phyloP scores from a whole-genome alignment of 2,113 vertebrate species.

The Gymnobelideus leadbeateri region DNA sequence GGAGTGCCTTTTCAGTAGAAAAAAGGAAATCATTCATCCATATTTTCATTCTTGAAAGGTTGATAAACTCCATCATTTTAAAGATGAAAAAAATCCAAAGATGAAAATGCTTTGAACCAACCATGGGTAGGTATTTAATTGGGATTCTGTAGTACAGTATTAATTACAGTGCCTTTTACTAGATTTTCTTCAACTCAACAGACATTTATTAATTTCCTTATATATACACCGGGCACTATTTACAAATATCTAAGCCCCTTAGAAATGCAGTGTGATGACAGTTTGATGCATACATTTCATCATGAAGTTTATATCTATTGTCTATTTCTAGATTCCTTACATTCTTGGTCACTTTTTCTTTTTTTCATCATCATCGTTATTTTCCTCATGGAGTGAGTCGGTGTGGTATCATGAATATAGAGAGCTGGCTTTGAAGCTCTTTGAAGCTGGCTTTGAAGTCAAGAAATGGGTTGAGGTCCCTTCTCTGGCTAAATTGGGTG shows the following conservation, averaged over 20 bases:
- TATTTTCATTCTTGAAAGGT: constrained; percentile 26
- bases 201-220: neutral
- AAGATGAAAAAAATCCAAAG: neutral
- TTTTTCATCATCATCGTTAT: neutral
- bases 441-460: neutral
- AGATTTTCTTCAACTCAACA: neutral
- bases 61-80: neutral
- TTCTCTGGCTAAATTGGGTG: neutral
- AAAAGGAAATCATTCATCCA: constrained; percentile 27
- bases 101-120: neutral
- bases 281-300: constrained; percentile 45
- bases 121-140: neutral
- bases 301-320: constrained; percentile 42
- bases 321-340: constrained; percentile 29
- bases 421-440: neutral
- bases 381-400: neutral
- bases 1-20: constrained; percentile 49
- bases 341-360: constrained; percentile 2
- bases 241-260: neutral
- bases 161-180: neutral
- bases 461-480: neutral
- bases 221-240: neutral
- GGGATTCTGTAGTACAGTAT: neutral
- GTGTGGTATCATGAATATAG: neutral
- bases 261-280: neutral